Conservation (phyloP, 2,797 vertebrate genomes). For the Mus caroli region DNA sequence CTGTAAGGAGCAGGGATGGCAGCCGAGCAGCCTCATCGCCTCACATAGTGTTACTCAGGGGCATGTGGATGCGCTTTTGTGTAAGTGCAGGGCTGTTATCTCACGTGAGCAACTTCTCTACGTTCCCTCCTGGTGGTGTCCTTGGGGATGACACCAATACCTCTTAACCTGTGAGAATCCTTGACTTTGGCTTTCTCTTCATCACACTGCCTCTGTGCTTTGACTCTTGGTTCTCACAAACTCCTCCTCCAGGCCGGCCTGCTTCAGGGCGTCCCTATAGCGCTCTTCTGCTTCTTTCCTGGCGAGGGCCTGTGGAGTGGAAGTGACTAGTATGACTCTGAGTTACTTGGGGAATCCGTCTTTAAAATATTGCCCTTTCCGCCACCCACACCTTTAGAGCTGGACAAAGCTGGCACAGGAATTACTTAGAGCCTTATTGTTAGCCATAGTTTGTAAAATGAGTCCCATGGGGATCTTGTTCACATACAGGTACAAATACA, state of each 20-base stretch:
- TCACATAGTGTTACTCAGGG: neutral
- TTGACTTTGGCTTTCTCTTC: slow-evolving; percentile 75
- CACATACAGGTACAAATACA: slow-evolving; percentile 13
- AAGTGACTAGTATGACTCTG: slow-evolving; percentile 3
- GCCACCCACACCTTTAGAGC: neutral
- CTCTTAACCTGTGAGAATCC: slow-evolving; percentile 87
- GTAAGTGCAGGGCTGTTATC: neutral
- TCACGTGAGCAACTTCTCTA: neutral
- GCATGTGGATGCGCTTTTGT: slow-evolving; percentile 23
- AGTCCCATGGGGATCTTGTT: slow-evolving; percentile 8
- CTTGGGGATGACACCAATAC: neutral
- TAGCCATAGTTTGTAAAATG: neutral
- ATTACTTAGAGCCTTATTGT: neutral
- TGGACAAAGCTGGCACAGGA: slow-evolving; percentile 24
- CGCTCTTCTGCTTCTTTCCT: slow-evolving; percentile 91
- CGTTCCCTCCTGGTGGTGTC: neutral
- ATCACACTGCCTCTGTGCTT: slow-evolving; percentile 74
- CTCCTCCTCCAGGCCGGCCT: slow-evolving; percentile 92
- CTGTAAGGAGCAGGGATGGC: neutral
- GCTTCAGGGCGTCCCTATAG: slow-evolving; percentile 91
- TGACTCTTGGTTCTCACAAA: slow-evolving; percentile 93
- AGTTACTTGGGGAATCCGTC: neutral
- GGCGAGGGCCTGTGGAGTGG: slow-evolving; percentile 85
- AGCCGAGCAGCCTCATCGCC: slow-evolving; percentile 20
- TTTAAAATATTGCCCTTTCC: neutral